Evolutionary conservation across 1,140 invertebrate species (phyloP), one percentile per base, ranked within the genome.

Genomic region (Coboldia fuscipes): DNA sequence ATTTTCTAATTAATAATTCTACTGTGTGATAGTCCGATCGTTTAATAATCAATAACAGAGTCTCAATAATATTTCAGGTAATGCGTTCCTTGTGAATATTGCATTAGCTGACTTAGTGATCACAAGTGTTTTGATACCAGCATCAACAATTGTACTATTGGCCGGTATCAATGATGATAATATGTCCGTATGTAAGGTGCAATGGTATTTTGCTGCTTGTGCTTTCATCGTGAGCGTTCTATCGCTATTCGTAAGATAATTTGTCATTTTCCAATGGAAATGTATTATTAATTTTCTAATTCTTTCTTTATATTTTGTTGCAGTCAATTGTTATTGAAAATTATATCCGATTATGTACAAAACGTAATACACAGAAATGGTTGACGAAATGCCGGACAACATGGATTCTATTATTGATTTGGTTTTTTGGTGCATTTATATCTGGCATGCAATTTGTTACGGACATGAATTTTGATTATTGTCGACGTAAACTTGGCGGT

Each of bases 61-160:
- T 47, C 37, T 34, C 35, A 30, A 29, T 34, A 38, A 37, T 19
- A 36, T 60, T 58, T 6, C 56, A 80, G 78, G 78, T n/a, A 80
- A 82, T 43, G 65, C 73, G 10, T 80, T 74, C 47, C 51, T 82
- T 30, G 77, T 77, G n/a, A 81, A 76, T 50, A 61, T 78, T 4
- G 77, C 77, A 2, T 41, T 83, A 29, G 68, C 76, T 0, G 79
- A 83, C 42, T 47, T 83, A 27, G 45, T 82, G 13, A 65, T 84
- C 12, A 78, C 77, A 0, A 66, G 70, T 1, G 45, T 72, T 2
- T 71, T 82, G 14, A 66, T 83, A 41, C 76, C 78, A 0, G 63
- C 70, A 1, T 72, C 70, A 0, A 68, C 68, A 1, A 69, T 82
- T 2, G 65, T 75, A 0, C 65, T 77, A 19, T 53, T 81, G 12